Evolutionary conservation across 2,113 vertebrate genomes (phyloP), one percentile per base, ranked within the genome.

Genomic region (Cathartes aura): DNA sequence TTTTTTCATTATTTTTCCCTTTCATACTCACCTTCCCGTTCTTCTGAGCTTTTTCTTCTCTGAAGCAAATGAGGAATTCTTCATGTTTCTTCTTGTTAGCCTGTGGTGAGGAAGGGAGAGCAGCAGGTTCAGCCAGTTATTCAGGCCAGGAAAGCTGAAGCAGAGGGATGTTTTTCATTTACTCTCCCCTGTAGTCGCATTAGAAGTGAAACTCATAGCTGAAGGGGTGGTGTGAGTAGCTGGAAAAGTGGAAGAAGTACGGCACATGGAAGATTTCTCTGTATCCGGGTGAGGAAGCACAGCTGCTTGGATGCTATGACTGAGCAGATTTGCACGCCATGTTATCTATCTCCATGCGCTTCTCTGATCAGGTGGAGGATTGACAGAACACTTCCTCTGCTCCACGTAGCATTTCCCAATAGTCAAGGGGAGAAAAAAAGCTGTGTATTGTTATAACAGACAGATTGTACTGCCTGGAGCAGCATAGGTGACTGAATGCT

Each of bases 31-130:
- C 8, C 47, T 66, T 76, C 12, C 8, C 4, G 1, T 82, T 68
- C 71, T 50, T 79, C 52, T 82, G 48, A 94, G 24, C 17, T 79
- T 94, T 80, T 82, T 75, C 16, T 63, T 34, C 64, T 78, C 32
- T 60, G 26, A 66, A 48, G 36, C 0, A 0, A 68, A 52, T 59
- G 48, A 63, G 73, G 83, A 8, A 60, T 79, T 81, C 71, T 84
- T 96, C 94, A 52, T 93, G 90, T 93, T 96, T 66, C 38, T 85
- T 43, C 87, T 67, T 94, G 53, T 84, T 45, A 70, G 70, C 30
- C 71, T 40, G 53, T 2, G 1, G 62, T 88, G 63, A 66, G 55
- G 58, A 85, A 59, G 42, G 45, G 76, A 64, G 20, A 82, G 73
- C 42, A 95, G 76, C 78, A 89, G 60, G 86, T 90, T 92, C 56